phyloP scores from a whole-genome alignment of 2,797 vertebrate genomes.

The Cossypha polioptera region DNA sequence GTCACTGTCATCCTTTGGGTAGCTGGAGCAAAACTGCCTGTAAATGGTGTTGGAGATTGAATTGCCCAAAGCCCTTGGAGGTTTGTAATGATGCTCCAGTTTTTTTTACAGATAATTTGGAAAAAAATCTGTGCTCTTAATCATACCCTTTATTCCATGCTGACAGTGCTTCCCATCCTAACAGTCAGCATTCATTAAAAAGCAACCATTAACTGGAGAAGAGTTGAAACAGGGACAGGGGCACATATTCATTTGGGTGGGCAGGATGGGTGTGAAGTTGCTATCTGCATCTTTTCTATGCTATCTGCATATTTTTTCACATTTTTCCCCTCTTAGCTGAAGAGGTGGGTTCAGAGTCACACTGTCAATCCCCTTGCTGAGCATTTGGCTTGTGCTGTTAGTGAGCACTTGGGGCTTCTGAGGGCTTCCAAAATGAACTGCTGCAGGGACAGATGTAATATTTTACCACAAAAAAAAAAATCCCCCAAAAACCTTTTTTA shows the following conservation, averaged over 20 bases:
- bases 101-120: background rate
- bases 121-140: background rate
- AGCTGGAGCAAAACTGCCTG: background rate
- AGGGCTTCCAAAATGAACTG: background rate
- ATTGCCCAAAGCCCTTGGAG: background rate
- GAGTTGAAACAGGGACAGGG: background rate
- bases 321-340: background rate
- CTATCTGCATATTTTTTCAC: background rate
- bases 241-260: background rate
- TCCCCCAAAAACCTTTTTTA: rapidly evolving
- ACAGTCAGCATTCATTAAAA: background rate
- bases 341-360: background rate
- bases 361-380: background rate
- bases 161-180: background rate
- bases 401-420: background rate
- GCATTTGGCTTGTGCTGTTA: background rate
- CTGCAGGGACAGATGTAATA: background rate
- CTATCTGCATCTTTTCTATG: background rate
- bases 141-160: background rate
- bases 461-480: background rate
- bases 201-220: background rate
- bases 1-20: background rate
- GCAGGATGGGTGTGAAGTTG: background rate
- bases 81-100: background rate
- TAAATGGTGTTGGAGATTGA: background rate